Percentiles rank a stretch among this genome's conserved stretches.
phyloP scores from a whole-genome alignment of 2,888 invertebrate species.

The Teinopalpus imperialis region DNA sequence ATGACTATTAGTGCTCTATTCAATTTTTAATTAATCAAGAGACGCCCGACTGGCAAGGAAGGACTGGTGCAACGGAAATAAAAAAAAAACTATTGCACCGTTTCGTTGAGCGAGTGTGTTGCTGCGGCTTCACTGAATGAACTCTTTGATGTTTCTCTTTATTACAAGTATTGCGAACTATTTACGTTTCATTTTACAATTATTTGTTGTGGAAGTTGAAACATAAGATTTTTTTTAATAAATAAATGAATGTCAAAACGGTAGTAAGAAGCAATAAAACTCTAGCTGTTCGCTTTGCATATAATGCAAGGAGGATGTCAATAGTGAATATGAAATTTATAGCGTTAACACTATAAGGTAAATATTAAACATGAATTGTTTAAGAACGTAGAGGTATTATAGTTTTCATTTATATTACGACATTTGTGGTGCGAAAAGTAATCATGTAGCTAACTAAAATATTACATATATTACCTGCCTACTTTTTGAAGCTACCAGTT shows the following conservation, averaged over 20 bases:
- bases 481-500: too few relatives aligned
- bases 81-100: conserved; percentile 21
- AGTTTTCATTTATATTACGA: too few relatives aligned
- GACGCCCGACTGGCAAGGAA: conserved; percentile 34
- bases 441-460: too few relatives aligned
- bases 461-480: too few relatives aligned
- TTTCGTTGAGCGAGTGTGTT: conserved; percentile 43
- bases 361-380: conserved; percentile 28
- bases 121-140: conserved; percentile 52
- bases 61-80: conserved; percentile 28
- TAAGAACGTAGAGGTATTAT: conserved; percentile 6
- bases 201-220: conserved; percentile 55
- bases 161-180: conserved; percentile 55
- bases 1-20: conserved; percentile 66
- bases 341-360: conserved; percentile 29
- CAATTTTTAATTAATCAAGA: conserved; percentile 67
- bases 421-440: too few relatives aligned
- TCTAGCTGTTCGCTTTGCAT: conserved; percentile 52
- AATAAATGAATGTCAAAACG: conserved; percentile 53
- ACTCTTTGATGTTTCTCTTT: conserved; percentile 66
- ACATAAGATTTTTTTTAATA: conserved; percentile 50
- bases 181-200: conserved; percentile 61
- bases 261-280: conserved; percentile 52
- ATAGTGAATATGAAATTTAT: conserved; percentile 41
- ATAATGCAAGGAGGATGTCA: conserved; percentile 51